These are phyloP conservation scores for Etheostoma perlongum DNA, from an alignment of 2,797 vertebrate genomes.

Conservation along the genomic window DNA sequence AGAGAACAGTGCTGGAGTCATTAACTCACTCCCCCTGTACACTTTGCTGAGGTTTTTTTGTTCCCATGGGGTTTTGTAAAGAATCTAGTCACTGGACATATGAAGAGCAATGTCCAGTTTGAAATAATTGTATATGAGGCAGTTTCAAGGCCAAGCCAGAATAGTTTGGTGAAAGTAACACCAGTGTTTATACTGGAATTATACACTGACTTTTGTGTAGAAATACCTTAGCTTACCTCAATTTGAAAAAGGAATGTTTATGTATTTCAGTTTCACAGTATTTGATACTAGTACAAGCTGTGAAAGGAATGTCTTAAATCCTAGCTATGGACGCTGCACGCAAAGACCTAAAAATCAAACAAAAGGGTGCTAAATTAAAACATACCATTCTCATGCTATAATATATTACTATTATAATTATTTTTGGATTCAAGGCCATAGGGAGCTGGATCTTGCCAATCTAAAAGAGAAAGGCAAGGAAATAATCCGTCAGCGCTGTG, in stretches of 20 bases:
- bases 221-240: conserved; percentile 36
- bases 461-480: conserved; percentile 9
- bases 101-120: conserved; percentile 29
- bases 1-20: conserved; percentile 34
- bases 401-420: conserved; percentile 24
- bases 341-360: conserved; percentile 61
- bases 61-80: conserved; percentile 56
- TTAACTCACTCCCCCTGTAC: conserved; percentile 37
- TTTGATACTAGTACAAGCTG: conserved; percentile 53
- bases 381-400: conserved; percentile 25
- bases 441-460: not conserved
- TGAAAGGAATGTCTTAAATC: conserved; percentile 64
- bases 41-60: conserved; percentile 39
- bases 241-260: conserved; percentile 49
- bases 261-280: conserved; percentile 41
- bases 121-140: conserved; percentile 35
- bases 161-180: conserved; percentile 45
- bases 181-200: conserved; percentile 51
- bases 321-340: conserved; percentile 40
- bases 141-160: conserved; percentile 38
- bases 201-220: conserved; percentile 27
- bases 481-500: too few species aligned
- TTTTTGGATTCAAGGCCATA: conserved; percentile 8
- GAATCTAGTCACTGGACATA: conserved; percentile 50
- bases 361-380: conserved; percentile 59